These are phyloP conservation scores for Entomobrya proxima DNA, from an alignment of 2,888 invertebrate species.

Conservation along the genomic window DNA sequence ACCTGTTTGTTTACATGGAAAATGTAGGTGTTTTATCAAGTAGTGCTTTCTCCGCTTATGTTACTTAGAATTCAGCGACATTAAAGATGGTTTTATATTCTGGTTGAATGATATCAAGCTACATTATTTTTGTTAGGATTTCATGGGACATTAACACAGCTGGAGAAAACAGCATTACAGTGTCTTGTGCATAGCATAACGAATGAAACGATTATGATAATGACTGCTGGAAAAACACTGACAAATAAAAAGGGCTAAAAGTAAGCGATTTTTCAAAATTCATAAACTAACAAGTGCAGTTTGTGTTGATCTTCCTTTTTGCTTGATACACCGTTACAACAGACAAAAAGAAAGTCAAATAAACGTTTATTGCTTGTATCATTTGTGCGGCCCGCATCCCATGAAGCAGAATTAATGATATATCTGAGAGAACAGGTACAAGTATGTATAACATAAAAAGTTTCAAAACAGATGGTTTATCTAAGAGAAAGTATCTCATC, in stretches of 20 bases:
- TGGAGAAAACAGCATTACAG: background rate
- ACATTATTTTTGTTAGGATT: background rate
- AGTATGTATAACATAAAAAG: no score
- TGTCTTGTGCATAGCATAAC: no score
- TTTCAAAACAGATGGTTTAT: no score
- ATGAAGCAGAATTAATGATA: no score
- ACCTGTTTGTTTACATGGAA: background rate
- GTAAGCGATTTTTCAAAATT: background rate
- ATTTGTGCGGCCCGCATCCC: no score
- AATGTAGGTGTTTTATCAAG: no score
- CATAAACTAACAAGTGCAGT: background rate
- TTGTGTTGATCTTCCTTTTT: background rate
- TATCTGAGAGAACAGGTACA: no score
- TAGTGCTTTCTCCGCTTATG: no score
- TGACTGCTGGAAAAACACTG: background rate
- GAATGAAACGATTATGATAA: slow-evolving; percentile 39
- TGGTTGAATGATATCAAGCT: no score
- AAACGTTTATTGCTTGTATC: background rate
- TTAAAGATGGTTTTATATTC: background rate
- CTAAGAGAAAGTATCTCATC: no score
- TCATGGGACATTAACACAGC: background rate
- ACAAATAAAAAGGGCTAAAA: background rate
- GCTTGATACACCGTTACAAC: background rate
- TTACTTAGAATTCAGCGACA: no score
- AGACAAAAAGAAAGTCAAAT: background rate